Percentiles rank a stretch among this genome's conserved stretches.
phyloP scores from a whole-genome alignment of 64 coral and sea anemone species.

The Acropora tenuis region DNA sequence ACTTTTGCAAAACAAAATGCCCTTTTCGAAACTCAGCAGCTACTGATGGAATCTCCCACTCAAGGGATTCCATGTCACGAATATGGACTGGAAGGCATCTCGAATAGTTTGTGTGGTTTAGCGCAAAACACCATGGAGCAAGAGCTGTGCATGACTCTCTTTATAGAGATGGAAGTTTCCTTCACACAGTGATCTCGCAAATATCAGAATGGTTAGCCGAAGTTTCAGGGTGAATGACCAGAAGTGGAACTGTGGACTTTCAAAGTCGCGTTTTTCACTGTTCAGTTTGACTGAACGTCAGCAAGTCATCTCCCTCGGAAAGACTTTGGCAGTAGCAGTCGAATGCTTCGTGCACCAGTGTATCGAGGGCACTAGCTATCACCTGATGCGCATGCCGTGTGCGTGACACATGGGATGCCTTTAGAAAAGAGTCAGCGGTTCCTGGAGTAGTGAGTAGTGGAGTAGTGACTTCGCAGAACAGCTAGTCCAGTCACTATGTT shows the following conservation, averaged over 20 bases:
- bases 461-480: background rate
- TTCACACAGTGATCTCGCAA: conserved; percentile 28
- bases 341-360: conserved; percentile 14
- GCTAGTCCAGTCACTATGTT: conserved; percentile 55
- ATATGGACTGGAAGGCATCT: conserved; percentile 26
- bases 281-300: conserved; percentile 3
- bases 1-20: conserved; percentile 28
- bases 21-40: conserved; percentile 13
- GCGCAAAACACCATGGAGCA: conserved; percentile 30
- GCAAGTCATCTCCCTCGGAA: background rate
- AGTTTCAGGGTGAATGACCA: conserved; percentile 56
- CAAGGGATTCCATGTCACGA: conserved; percentile 27
- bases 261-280: background rate
- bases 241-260: conserved; percentile 63
- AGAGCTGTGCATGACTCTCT: background rate
- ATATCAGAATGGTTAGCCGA: conserved; percentile 35
- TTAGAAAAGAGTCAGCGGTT: too few relatives aligned
- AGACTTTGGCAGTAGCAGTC: background rate
- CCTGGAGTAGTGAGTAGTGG: too few relatives aligned
- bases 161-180: conserved; percentile 14
- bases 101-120: conserved; percentile 14
- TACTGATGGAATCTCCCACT: background rate
- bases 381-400: conserved; percentile 34
- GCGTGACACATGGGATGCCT: too few relatives aligned
- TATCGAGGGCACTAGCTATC: conserved; percentile 29